These are phyloP conservation scores for Ochotona curzoniae DNA, from an alignment of 2,113 vertebrate genomes.

Conservation along the genomic window DNA sequence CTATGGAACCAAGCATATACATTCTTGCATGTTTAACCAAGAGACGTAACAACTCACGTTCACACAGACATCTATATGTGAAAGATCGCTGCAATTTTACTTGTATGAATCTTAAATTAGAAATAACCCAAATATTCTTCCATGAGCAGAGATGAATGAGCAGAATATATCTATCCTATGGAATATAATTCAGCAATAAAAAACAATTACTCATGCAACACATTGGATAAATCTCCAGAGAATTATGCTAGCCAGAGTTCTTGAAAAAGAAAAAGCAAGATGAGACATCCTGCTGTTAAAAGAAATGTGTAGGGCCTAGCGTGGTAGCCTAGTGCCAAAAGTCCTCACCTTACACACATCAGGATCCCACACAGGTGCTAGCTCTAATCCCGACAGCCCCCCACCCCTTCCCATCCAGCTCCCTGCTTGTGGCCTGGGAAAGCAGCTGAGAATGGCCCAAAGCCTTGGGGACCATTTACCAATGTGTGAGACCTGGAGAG, in stretches of 20 bases:
- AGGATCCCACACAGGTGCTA: too few species aligned
- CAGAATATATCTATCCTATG: background rate
- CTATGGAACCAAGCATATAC: background rate
- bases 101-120: background rate
- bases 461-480: too few species aligned
- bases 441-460: too few species aligned
- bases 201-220: background rate
- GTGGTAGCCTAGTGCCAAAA: too few species aligned
- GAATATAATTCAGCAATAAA: background rate
- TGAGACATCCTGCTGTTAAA: too few species aligned
- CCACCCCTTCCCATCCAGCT: too few species aligned
- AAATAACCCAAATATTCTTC: background rate
- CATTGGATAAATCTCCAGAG: background rate
- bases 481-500: too few species aligned
- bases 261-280: slow-evolving; percentile 2
- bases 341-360: too few species aligned
- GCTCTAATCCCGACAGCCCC: too few species aligned
- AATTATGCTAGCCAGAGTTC: background rate
- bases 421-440: too few species aligned
- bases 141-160: background rate
- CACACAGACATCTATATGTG: background rate
- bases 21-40: background rate
- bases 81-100: background rate
- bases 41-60: background rate
- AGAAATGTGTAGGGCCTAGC: too few species aligned